A percentile compares a stretch with the other conserved stretches of the same genome.
phyloP scores from a whole-genome alignment of 2,797 vertebrate genomes.

The Melanotaenia nigrans region DNA sequence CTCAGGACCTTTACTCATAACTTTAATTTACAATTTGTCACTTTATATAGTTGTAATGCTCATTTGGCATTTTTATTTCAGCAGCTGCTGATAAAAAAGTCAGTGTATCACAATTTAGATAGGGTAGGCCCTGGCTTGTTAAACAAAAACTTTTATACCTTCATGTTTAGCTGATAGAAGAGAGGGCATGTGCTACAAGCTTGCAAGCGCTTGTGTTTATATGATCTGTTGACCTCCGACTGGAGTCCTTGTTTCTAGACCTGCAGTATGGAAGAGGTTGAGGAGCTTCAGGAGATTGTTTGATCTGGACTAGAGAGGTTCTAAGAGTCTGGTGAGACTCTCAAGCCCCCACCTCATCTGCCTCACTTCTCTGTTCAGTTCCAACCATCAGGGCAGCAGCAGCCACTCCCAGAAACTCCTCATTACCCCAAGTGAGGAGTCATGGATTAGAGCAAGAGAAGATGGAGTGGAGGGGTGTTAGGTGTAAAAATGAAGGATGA shows the following conservation, averaged over 20 bases:
- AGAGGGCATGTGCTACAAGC: neutral
- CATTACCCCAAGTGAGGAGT: slow-evolving; percentile 57
- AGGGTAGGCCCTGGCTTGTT: too few species aligned
- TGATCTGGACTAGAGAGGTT: slow-evolving; percentile 64
- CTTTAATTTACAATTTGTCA: too few species aligned
- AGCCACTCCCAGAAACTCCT: slow-evolving; percentile 80
- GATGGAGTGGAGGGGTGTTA: neutral
- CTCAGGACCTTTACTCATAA: too few species aligned
- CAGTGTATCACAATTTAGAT: too few species aligned
- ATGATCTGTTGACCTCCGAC: slow-evolving; percentile 28
- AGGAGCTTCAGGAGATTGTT: slow-evolving; percentile 48
- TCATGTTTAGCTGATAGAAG: neutral
- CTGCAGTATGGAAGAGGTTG: slow-evolving; percentile 31
- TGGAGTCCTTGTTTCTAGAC: slow-evolving; percentile 40
- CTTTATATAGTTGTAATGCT: too few species aligned
- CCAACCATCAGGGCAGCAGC: slow-evolving; percentile 38
- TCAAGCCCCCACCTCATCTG: neutral
- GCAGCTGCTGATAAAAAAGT: too few species aligned
- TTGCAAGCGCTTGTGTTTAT: slow-evolving; percentile 17
- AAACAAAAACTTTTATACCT: neutral
- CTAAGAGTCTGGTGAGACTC: slow-evolving; percentile 62
- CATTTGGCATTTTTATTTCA: too few species aligned
- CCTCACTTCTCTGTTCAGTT: slow-evolving; percentile 27
- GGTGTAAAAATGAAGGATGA: neutral
- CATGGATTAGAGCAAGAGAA: slow-evolving; percentile 1